Evolutionary conservation across 2,113 vertebrate genomes (phyloP).

Genomic region (Artemisiospiza belli): DNA sequence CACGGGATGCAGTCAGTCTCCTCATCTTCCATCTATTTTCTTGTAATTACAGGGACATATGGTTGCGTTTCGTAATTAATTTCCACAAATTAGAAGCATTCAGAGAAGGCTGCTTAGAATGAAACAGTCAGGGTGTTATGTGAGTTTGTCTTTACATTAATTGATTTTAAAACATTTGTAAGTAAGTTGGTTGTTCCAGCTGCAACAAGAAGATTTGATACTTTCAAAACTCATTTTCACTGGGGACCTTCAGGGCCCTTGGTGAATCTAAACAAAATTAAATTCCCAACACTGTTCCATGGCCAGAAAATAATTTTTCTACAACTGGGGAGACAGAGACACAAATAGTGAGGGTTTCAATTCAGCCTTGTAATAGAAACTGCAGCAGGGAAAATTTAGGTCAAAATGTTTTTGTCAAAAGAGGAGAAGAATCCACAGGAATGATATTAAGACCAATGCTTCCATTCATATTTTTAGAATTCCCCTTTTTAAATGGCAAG

Average conservation of each 20-base stretch:
- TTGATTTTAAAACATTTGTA: conserved; percentile 17
- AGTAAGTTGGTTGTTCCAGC: not conserved
- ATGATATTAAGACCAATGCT: not conserved
- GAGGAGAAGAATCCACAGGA: not conserved
- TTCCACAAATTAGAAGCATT: conserved; percentile 41
- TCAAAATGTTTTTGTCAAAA: not conserved
- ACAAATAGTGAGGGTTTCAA: not conserved
- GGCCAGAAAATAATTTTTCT: not conserved
- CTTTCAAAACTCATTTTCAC: not conserved
- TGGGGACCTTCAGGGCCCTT: not conserved
- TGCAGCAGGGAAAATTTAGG: not conserved
- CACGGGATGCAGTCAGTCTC: not conserved
- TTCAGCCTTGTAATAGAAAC: not conserved
- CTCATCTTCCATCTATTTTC: conserved; percentile 32
- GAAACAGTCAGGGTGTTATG: not conserved
- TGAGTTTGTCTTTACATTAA: conserved; percentile 15
- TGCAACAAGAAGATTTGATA: not conserved
- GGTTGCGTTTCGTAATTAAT: conserved; percentile 63
- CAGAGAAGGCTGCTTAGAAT: conserved; percentile 9
- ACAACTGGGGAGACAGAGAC: not conserved
- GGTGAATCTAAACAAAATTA: not conserved
- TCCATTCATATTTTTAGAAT: not conserved
- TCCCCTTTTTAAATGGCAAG: not conserved
- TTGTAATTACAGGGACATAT: conserved; percentile 62
- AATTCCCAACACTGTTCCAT: not conserved